A percentile compares a stretch with the other conserved stretches of the same genome.
These are phyloP conservation scores for Drosophila bocqueti DNA, from an alignment of 1,140 invertebrate genomes.

Conservation along the genomic window DNA sequence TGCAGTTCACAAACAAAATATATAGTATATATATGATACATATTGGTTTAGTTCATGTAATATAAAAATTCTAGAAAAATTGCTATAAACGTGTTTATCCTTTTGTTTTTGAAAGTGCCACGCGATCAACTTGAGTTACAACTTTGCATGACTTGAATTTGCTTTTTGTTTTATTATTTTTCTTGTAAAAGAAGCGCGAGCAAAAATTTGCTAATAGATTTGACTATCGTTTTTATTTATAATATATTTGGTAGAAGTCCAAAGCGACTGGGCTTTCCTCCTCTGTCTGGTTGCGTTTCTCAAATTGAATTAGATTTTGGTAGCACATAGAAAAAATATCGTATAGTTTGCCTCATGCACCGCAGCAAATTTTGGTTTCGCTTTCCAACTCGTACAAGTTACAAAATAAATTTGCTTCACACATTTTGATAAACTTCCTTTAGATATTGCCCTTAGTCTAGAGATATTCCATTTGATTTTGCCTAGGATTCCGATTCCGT, in stretches of 20 bases:
- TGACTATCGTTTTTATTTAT: conserved; percentile 68
- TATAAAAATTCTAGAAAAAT: conserved; percentile 84
- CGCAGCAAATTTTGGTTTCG: conserved; percentile 52
- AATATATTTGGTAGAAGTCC: conserved; percentile 66
- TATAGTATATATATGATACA: conserved; percentile 55
- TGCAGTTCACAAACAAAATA: conserved; percentile 68
- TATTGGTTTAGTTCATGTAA: conserved; percentile 65
- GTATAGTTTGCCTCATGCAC: conserved; percentile 63
- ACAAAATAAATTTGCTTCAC: conserved; percentile 61
- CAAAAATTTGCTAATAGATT: conserved; percentile 84
- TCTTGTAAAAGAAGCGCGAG: conserved; percentile 80
- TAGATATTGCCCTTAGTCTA: conserved; percentile 41
- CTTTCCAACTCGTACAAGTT: conserved; percentile 55
- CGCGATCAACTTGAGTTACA: conserved; percentile 63
- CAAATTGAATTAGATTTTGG: conserved; percentile 42
- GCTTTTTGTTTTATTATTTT: conserved; percentile 29
- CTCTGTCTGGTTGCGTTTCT: conserved; percentile 40
- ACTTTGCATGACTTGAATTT: conserved; percentile 54
- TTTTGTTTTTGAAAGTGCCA: conserved; percentile 56
- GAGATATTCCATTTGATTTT: conserved; percentile 51
- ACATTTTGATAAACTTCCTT: conserved; percentile 61
- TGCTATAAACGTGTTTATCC: conserved; percentile 71
- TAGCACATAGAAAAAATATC: conserved; percentile 81
- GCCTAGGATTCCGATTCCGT: conserved; percentile 18
- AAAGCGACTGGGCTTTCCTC: conserved; percentile 55